Evolutionary conservation across 2,888 invertebrate genomes (phyloP), one percentile per base, ranked within the genome.

Genomic region (Onthophagus sagittarius): DNA sequence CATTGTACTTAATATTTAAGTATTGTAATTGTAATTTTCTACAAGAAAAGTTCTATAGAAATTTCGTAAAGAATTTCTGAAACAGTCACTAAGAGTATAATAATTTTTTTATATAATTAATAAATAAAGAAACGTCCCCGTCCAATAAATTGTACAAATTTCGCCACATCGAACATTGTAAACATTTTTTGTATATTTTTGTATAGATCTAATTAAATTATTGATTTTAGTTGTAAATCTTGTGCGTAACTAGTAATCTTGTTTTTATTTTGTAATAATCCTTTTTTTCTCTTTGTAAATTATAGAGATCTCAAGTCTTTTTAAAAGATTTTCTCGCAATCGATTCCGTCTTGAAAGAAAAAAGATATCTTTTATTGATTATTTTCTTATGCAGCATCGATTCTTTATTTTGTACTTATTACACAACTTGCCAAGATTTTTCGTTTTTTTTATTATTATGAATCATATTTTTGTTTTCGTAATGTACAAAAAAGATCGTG

Each of bases 1-100:
- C 79, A 77, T 69, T 74, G 80, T 83, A 82, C 84, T 84, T 84
- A 84, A 84, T 83, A 84, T 84, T 84, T 84, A 84, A 84, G 84
- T 83, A 81, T 78, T 78, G 82, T 83, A 82, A 81, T 83, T 83
- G 82, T 82, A 72, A 80, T 81, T 83, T 81, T 83, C 83, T 82
- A 83, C 74, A 71, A 63, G 70, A 73, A 70, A 70, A 69, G 53
- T 70, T 70, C 67, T 70, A 23, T 23, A 53, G 39, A 53, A 53
- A 53, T 53, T 53, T 53, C 7, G 11, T 53, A 53, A 23, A 9
- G 39, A 53, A 53, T 53, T 53, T 53, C 39, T 53, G 39, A 53
- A 23, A 53, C 39, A 53, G 39, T 53, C 39, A 53, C 39, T 53
- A 53, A 53, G 5, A 53, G 11, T 53, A 53, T 53, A 53, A 53